Evolutionary conservation across 2,888 invertebrate genomes (phyloP).

Genomic region (Crioceris asparagi): DNA sequence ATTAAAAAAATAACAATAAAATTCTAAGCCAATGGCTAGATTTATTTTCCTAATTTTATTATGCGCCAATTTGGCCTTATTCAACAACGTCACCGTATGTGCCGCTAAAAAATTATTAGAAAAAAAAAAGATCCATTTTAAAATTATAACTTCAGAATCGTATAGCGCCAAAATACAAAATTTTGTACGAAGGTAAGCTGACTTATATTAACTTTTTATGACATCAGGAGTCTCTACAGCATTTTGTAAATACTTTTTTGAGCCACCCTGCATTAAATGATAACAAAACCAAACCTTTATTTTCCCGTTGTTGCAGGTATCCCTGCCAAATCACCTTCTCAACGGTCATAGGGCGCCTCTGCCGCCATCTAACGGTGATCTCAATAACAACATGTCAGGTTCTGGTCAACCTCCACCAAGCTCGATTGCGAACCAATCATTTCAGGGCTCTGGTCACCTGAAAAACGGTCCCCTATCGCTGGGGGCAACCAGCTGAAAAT

Average conservation of each 20-base stretch:
- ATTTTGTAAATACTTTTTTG: too few relatives aligned
- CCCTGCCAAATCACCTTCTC: constrained; percentile 40
- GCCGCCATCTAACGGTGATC: constrained; percentile 45
- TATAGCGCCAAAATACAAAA: too few relatives aligned
- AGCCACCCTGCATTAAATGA: not conserved
- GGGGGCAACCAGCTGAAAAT: constrained; percentile 55
- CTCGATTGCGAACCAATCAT: constrained; percentile 40
- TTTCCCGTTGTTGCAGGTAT: constrained; percentile 26
- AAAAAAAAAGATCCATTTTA: too few relatives aligned
- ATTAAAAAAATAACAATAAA: too few relatives aligned
- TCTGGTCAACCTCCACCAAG: constrained; percentile 35
- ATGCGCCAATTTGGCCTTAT: too few relatives aligned
- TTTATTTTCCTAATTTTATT: too few relatives aligned
- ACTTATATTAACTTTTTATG: too few relatives aligned
- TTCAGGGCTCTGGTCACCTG: constrained; percentile 41
- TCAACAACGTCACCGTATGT: too few relatives aligned
- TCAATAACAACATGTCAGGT: constrained; percentile 59
- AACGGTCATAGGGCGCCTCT: constrained; percentile 39
- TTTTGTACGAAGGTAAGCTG: too few relatives aligned
- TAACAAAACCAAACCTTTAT: constrained; percentile 7
- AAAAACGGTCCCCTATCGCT: constrained; percentile 42
- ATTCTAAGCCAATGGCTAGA: too few relatives aligned
- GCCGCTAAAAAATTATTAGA: too few relatives aligned
- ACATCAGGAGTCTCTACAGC: not conserved
- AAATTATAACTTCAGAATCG: too few relatives aligned